Evolutionary conservation across 1,140 invertebrate genomes (phyloP), one percentile per base, ranked within the genome.

Genomic region (Hycleus cichorii): DNA sequence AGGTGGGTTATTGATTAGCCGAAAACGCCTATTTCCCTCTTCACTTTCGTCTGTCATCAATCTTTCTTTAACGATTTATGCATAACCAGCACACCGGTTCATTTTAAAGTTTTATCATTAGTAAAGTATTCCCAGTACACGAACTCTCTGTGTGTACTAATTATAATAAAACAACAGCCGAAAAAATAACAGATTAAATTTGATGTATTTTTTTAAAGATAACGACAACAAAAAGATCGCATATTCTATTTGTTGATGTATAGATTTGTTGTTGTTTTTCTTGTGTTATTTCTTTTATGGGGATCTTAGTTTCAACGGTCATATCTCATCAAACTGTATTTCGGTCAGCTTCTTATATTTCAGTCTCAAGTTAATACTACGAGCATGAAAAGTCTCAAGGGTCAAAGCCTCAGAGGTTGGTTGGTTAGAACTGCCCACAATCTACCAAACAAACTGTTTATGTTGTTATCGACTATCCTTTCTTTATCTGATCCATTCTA

Each of bases 401-500:
- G 58, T 56, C 47, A 32, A 10, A 3, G 52, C 50, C 43, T 18
- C 10, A 7, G 25, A 27, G 52, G 40, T 42, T 42, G 4, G 32
- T 32, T 32, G 7, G 32, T 32, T 32, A 7, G 7, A 32, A 32
- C n/a, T 39, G 49, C 12, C 62, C 62, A 52, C 59, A 64, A 59
- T 58, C 62, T 59, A 48, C 54, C 62, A 64, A 64, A 64, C 62
- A 63, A 32, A 61, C 62, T 64, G 62, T 59, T 61, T 50, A 64
- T 63, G 56, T 64, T 64, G 55, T 18, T 18, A 18, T 10, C 11
- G 40, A 64, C 56, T 55, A 40, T 57, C 59, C 53, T 47, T 51
- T 32, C 32, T 47, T 48, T 47, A 58, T 49, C 47, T 40, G 39
- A 4, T 32, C 4, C 46, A 46, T 53, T 58, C 44, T 44, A 52